Evolutionary conservation across 2,113 vertebrate genomes (phyloP).

Genomic region (Ptilonorhynchus violaceus): DNA sequence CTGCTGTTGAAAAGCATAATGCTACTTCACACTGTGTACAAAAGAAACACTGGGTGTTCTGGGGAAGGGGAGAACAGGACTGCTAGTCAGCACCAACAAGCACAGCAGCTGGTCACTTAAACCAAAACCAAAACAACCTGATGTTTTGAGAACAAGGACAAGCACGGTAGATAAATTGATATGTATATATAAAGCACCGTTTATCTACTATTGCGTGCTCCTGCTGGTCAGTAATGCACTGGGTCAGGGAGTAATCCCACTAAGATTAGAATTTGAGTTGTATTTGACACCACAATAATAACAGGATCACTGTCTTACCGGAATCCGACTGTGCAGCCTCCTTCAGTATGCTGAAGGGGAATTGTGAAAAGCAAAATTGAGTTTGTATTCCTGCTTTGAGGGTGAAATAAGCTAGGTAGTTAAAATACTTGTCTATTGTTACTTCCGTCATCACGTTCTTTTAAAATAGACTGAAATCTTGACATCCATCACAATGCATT

Average conservation of each 20-base stretch:
- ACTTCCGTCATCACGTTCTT: background rate
- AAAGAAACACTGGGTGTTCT: too few relatives aligned
- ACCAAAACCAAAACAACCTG: background rate
- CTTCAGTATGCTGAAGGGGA: background rate
- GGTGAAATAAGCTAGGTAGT: background rate
- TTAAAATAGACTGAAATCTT: background rate
- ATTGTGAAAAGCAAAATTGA: background rate
- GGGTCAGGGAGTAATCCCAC: background rate
- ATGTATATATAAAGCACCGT: background rate
- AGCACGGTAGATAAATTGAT: accelerated
- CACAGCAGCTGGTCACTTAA: background rate
- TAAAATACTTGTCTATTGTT: background rate
- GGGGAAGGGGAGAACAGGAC: background rate
- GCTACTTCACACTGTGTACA: accelerated
- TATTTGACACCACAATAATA: background rate
- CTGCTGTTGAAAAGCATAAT: background rate
- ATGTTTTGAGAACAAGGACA: background rate
- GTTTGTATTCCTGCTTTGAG: background rate
- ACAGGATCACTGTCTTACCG: background rate
- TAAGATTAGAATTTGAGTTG: background rate
- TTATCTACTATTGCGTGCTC: background rate
- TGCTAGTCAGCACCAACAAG: background rate
- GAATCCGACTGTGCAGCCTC: background rate
- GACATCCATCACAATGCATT: background rate
- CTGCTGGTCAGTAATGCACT: background rate